Conservation (phyloP, 2,888 invertebrate genomes). For the Cryptocheilus praepositus region DNA sequence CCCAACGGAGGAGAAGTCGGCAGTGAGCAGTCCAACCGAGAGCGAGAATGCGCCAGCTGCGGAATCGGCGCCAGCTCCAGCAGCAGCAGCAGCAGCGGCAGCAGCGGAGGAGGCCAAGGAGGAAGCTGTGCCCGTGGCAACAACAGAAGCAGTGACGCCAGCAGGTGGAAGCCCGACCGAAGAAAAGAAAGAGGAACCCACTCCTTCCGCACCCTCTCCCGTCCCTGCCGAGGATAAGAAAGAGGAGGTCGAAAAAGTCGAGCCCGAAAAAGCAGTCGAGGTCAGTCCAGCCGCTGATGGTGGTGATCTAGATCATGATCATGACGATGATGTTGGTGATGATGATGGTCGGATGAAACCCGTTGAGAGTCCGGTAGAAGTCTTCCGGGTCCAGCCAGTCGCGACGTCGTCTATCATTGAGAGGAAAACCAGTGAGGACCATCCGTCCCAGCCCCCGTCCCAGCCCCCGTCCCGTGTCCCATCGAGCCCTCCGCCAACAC, state of each 20-base stretch:
- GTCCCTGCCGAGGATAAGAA: constrained; percentile 66
- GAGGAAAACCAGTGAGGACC: constrained; percentile 74
- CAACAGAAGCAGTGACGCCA: constrained; percentile 29
- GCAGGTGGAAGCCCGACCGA: constrained; percentile 42
- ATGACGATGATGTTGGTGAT: no score
- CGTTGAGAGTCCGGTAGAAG: constrained; percentile 62
- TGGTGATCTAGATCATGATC: constrained; percentile 22
- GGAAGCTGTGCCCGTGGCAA: constrained; percentile 16
- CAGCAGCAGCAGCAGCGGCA: constrained; percentile 31
- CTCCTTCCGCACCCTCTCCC: constrained; percentile 64
- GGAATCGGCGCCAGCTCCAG: constrained; percentile 36
- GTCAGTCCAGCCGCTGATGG: constrained; percentile 67
- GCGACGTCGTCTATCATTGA: constrained; percentile 73
- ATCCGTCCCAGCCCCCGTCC: constrained; percentile 69
- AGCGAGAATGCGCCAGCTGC: constrained; percentile 51
- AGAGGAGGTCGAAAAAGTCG: constrained; percentile 56
- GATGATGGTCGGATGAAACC: not conserved
- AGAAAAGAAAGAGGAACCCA: constrained; percentile 66
- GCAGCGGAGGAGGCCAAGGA: constrained; percentile 46
- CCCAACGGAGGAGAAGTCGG: constrained; percentile 64
- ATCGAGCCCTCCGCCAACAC: constrained; percentile 73
- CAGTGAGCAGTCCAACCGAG: constrained; percentile 66
- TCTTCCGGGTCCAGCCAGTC: constrained; percentile 65
- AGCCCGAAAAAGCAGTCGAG: constrained; percentile 69
- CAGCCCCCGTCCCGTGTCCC: constrained; percentile 70